Evolutionary conservation across 2,888 invertebrate genomes (phyloP), one percentile per base, ranked within the genome.

Genomic region (Cryptus armator): DNA sequence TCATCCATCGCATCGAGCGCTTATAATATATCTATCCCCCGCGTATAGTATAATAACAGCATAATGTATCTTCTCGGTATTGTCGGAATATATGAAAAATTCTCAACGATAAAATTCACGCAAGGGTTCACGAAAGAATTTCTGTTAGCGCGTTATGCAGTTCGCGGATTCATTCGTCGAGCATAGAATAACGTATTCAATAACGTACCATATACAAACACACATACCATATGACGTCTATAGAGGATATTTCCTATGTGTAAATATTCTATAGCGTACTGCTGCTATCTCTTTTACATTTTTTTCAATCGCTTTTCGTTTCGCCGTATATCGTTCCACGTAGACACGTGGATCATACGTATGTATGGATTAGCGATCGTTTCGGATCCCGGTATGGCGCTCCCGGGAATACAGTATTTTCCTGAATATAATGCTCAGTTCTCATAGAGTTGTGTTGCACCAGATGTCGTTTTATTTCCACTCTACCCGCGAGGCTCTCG

Each of bases 301-400:
- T 68, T 56, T 83, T 83, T 79, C 83, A 83, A 83, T 83, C 83
- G 75, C 53, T 83, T 56, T 56, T 46, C 72, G 56, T 19, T 6
- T 16, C 32, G 56, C n/a, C 59, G 7, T 80, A 24, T 37, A 37
- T 37, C 37, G 37, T 37, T 37, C 51, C 46, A 43, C 43, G 16
- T 9, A 67, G 10, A n/a, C 32, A 24, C 32, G 32, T 46, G 44
- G 56, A 59, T 81, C 72, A 75, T 64, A 70, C 59, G 81, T 81
- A 70, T 81, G 75, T 81, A 76, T 70, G 70, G 81, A 81, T 81
- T 76, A 81, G 62, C 75, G 81, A 81, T 81, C 62, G 75, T 81
- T 81, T 81, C 51, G 75, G 29, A 44, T 37, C 19, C 10, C 44
- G 48, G 59, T 10, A 67, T n/a, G 9, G 29, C 51, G 53, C 75